A percentile compares a stretch with the other conserved stretches of the same genome.
phyloP scores from a whole-genome alignment of 2,797 vertebrate species.

The Lagorchestes hirsutus region DNA sequence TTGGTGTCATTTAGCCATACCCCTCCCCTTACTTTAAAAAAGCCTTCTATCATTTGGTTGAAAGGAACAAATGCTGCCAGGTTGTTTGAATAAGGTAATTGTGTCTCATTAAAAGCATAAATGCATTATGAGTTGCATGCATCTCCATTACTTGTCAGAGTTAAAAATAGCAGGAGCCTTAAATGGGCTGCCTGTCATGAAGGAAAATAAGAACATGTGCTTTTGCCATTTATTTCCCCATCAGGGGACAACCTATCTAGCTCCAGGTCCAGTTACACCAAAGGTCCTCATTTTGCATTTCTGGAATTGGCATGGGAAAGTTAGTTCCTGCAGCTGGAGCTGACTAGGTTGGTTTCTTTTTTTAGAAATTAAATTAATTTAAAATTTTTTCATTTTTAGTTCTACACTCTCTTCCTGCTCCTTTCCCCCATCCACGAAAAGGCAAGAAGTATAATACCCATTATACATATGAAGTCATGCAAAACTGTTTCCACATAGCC shows the following conservation, averaged over 20 bases:
- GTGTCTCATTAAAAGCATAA: conserved; percentile 72
- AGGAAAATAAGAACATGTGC: conserved; percentile 2
- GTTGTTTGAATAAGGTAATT: conserved; percentile 77
- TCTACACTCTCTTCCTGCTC: background rate
- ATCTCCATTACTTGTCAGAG: conserved; percentile 65
- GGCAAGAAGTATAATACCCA: background rate
- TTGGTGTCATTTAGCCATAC: background rate
- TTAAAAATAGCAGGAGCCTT: conserved; percentile 68
- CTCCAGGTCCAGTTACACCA: background rate
- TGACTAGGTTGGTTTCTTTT: background rate
- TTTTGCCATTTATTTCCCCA: background rate
- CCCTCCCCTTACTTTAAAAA: background rate
- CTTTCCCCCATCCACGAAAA: background rate
- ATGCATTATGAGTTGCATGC: conserved; percentile 68
- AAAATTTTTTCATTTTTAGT: background rate
- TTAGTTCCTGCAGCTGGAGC: background rate
- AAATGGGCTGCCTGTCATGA: conserved; percentile 37
- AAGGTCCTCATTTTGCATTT: background rate
- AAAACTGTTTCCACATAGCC: background rate
- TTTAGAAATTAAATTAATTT: background rate
- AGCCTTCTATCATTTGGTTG: conserved; percentile 7
- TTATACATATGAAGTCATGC: background rate
- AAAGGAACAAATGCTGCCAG: conserved; percentile 58
- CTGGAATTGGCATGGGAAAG: background rate
- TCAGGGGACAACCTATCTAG: background rate